Conservation (phyloP, 2,797 vertebrate species). For the Bradypodion pumilum region DNA sequence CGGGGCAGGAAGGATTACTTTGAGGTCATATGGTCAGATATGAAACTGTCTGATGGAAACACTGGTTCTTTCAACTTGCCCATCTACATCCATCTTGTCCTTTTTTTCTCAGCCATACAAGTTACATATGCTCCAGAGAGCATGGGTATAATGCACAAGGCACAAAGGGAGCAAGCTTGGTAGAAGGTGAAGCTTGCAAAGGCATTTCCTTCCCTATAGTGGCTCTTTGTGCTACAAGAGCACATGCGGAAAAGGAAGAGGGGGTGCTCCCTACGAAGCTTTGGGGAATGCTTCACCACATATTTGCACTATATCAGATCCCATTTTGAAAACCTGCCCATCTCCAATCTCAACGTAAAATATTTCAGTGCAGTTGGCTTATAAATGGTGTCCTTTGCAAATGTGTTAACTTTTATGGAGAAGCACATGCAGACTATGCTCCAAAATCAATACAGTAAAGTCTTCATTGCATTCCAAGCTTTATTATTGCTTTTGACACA, state of each 20-base stretch:
- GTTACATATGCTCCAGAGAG: neutral
- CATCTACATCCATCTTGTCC: neutral
- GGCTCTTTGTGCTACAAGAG: neutral
- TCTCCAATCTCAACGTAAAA: slow-evolving; percentile 35
- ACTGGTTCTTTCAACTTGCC: neutral
- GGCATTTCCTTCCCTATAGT: neutral
- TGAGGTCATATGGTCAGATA: neutral
- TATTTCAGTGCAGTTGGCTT: slow-evolving; percentile 34
- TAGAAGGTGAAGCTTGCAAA: neutral
- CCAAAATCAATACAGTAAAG: slow-evolving; percentile 57
- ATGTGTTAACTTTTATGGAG: slow-evolving; percentile 33
- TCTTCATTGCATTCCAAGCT: slow-evolving; percentile 30
- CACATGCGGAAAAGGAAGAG: neutral
- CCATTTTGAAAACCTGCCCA: slow-evolving; percentile 16
- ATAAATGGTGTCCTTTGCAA: slow-evolving; percentile 44
- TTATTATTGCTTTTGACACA: slow-evolving; percentile 55
- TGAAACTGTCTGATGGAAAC: neutral
- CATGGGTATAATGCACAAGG: neutral
- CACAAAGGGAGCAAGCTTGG: neutral
- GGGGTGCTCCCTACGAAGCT: neutral
- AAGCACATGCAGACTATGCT: slow-evolving; percentile 27
- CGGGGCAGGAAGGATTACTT: neutral
- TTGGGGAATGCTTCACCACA: neutral
- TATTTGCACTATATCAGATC: neutral
- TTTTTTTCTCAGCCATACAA: neutral